Conservation (phyloP, 2,113 vertebrate genomes). For the Cavia aperea region DNA sequence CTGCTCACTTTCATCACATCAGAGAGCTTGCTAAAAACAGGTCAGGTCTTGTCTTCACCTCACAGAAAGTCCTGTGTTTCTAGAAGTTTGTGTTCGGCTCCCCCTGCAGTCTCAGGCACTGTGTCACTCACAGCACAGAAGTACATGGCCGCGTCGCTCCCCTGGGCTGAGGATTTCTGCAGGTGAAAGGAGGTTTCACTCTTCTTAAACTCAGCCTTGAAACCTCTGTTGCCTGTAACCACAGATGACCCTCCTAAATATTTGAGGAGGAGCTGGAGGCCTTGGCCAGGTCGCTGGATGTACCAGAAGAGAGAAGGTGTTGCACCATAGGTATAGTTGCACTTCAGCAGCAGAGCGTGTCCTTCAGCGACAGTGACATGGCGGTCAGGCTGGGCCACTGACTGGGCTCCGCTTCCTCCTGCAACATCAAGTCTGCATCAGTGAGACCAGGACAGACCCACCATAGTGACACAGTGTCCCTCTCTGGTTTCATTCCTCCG, state of each 20-base stretch:
- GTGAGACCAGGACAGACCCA: neutral
- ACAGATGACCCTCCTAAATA: neutral
- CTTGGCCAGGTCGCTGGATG: neutral
- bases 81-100: no score
- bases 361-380: neutral
- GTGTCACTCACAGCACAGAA: no score
- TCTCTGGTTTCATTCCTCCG: neutral
- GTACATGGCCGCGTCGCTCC: no score
- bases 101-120: no score
- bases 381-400: neutral
- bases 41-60: neutral
- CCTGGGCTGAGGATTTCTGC: no score
- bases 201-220: neutral
- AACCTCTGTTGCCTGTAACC: neutral
- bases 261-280: neutral
- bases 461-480: neutral
- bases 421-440: neutral
- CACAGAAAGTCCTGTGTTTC: neutral
- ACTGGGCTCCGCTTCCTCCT: conserved; percentile 43
- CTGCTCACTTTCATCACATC: neutral
- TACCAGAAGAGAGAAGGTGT: neutral
- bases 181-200: no score
- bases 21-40: neutral
- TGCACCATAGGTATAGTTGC: neutral
- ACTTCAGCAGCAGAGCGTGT: neutral